A percentile compares a stretch with the other conserved stretches of the same genome.
phyloP scores from a whole-genome alignment of 2,797 vertebrate genomes.

The Rhinoraja longicauda region DNA sequence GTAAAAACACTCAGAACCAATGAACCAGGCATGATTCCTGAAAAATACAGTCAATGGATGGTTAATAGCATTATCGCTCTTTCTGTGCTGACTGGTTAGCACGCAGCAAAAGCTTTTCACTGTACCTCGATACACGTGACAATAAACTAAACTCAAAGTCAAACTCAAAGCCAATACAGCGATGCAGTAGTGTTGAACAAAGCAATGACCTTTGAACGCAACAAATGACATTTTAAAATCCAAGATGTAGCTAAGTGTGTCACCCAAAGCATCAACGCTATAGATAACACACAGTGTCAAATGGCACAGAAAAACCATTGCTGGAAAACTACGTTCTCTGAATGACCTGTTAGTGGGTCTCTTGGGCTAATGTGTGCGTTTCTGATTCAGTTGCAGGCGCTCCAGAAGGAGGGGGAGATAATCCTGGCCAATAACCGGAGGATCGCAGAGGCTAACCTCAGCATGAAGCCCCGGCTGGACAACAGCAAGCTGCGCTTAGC shows the following conservation, averaged over 20 bases:
- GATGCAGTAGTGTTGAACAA: no score
- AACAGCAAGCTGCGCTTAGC: not conserved
- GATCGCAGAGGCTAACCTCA: conserved; percentile 21
- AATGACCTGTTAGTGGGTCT: no score
- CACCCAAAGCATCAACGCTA: not conserved
- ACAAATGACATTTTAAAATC: not conserved
- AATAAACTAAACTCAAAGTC: no score
- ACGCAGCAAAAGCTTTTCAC: no score
- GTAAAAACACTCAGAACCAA: not conserved
- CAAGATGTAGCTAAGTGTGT: not conserved
- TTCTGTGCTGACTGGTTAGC: no score
- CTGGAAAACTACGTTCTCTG: not conserved
- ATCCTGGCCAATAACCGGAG: not conserved
- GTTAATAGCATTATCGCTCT: not conserved
- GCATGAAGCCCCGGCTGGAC: conserved; percentile 3
- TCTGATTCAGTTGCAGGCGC: not conserved
- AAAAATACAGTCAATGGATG: not conserved
- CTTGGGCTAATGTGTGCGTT: not conserved
- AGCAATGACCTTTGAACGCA: not conserved
- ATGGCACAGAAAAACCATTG: not conserved
- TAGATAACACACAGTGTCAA: no score
- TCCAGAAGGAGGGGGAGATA: conserved; percentile 2
- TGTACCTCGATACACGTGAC: no score
- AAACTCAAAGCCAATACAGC: no score
- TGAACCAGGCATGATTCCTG: not conserved